Percentiles rank a stretch among this genome's conserved stretches.
Evolutionary conservation across 2,113 vertebrate species (phyloP).

Genomic region (Danionella cerebrum): DNA sequence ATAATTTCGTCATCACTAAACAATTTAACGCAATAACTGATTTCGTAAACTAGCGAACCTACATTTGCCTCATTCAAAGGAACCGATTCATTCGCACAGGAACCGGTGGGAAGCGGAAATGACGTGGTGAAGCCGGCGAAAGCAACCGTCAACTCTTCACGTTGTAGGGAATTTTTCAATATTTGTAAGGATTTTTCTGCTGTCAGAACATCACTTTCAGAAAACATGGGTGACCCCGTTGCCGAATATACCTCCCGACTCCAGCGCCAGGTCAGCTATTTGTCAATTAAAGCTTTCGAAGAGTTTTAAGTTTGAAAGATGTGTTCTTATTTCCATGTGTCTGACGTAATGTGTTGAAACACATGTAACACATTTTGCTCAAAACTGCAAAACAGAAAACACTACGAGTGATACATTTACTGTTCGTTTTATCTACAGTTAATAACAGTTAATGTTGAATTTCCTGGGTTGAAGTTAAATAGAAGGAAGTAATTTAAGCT

Average conservation of each 20-base stretch:
- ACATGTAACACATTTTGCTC: too few species aligned
- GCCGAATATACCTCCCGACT: constrained; percentile 63
- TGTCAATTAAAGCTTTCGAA: background rate
- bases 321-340: background rate
- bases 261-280: constrained; percentile 70
- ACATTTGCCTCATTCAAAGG: background rate
- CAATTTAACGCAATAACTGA: too few species aligned
- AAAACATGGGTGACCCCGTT: constrained; percentile 65
- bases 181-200: too few species aligned
- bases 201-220: background rate
- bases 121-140: background rate
- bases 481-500: too few species aligned
- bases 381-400: too few species aligned
- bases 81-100: background rate
- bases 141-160: background rate
- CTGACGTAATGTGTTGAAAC: constrained; percentile 8
- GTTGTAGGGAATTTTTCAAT: background rate
- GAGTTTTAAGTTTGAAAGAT: background rate
- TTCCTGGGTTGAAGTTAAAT: too few species aligned
- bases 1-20: too few species aligned
- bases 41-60: background rate
- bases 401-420: too few species aligned
- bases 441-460: too few species aligned
- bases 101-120: constrained; percentile 10
- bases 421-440: too few species aligned